phyloP scores from a whole-genome alignment of 1,140 invertebrate species.

The Nautilus pompilius region DNA sequence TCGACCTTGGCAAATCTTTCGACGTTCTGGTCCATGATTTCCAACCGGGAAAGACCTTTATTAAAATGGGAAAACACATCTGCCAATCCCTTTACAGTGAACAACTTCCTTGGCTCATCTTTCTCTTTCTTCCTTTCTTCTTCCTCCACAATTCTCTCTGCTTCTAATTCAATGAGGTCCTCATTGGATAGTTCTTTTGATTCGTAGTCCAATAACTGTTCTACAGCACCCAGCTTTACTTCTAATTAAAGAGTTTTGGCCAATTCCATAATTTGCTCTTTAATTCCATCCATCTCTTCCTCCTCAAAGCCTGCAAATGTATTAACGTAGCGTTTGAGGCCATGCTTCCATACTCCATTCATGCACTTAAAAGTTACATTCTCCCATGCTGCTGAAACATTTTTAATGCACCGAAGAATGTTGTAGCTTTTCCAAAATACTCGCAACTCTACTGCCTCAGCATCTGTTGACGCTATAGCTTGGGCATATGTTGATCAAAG shows the following conservation, averaged over 20 bases:
- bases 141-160: too few species aligned
- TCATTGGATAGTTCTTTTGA: neutral
- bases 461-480: neutral
- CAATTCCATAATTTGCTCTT: neutral
- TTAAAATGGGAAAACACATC: neutral
- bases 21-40: neutral
- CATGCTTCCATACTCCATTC: neutral
- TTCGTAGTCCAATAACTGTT: neutral
- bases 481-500: neutral
- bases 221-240: neutral
- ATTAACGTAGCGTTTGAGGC: neutral
- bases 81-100: neutral
- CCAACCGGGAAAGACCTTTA: neutral
- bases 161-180: too few species aligned
- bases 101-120: neutral
- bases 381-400: neutral
- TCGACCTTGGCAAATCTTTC: neutral
- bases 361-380: neutral
- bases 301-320: neutral
- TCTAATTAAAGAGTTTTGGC: neutral
- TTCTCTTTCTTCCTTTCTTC: too few species aligned
- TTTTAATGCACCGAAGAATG: neutral
- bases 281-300: neutral
- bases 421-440: neutral
- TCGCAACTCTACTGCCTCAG: neutral